Evolutionary conservation across 2,113 vertebrate genomes (phyloP).

Genomic region (Pandion haliaetus): DNA sequence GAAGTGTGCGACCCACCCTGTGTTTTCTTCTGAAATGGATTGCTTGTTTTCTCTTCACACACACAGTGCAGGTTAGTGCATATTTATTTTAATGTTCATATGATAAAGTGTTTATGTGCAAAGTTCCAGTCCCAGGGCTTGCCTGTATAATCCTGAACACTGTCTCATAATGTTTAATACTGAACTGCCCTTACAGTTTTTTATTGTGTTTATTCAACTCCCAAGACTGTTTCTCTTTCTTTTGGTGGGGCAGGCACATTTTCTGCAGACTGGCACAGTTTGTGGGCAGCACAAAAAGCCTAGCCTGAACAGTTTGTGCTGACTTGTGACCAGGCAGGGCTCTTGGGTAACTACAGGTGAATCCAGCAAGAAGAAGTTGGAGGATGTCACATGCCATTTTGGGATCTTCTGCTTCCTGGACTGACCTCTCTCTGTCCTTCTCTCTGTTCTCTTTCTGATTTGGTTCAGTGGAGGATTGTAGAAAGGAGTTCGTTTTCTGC

Average conservation of each 20-base stretch:
- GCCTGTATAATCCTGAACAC: neutral
- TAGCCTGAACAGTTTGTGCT: neutral
- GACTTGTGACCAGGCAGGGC: neutral
- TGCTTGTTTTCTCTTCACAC: neutral
- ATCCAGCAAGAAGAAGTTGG: neutral
- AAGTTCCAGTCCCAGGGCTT: neutral
- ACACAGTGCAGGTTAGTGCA: neutral
- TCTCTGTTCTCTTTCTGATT: neutral
- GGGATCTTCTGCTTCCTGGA: neutral
- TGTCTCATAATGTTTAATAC: neutral
- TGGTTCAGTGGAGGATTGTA: neutral
- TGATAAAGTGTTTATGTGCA: neutral
- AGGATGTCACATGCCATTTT: neutral
- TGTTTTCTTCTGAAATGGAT: neutral
- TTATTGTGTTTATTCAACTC: neutral
- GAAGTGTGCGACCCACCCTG: fast-evolving
- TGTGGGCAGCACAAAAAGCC: neutral
- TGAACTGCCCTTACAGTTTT: neutral
- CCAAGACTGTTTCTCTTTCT: neutral
- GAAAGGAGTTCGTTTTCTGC: neutral
- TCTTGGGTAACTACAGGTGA: neutral
- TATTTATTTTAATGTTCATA: neutral
- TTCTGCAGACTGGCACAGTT: neutral
- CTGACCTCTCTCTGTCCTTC: neutral
- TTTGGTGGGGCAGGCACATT: neutral